Evolutionary conservation across 2,113 vertebrate species (phyloP).

Genomic region (Stegostoma tigrinum): DNA sequence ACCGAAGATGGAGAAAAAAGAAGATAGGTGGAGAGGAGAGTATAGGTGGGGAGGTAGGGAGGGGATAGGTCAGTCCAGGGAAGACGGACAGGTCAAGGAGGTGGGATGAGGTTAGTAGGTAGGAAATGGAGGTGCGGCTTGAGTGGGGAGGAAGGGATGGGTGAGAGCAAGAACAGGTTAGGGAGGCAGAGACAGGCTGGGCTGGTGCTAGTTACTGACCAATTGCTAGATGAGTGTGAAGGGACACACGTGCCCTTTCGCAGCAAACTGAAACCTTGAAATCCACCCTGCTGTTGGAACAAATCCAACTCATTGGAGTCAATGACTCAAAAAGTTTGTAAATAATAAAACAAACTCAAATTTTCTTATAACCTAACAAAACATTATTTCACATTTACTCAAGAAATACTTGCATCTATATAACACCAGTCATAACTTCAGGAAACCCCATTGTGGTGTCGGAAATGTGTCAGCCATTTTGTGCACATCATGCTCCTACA

Average conservation of each 20-base stretch:
- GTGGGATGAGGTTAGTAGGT: no score
- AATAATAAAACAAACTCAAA: background rate
- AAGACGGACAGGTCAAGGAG: no score
- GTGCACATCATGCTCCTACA: background rate
- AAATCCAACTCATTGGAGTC: background rate
- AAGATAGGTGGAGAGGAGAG: no score
- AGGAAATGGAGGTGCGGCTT: no score
- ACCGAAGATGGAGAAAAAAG: no score
- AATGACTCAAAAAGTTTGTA: background rate
- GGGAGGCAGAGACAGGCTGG: no score
- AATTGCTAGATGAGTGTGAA: background rate
- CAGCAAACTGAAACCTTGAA: background rate
- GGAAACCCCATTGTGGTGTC: background rate
- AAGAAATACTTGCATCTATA: background rate
- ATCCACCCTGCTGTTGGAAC: background rate
- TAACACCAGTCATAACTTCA: background rate
- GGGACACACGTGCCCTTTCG: background rate
- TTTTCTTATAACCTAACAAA: background rate
- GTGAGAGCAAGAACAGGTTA: no score
- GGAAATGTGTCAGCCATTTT: background rate
- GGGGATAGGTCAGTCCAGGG: no score
- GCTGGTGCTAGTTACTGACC: background rate
- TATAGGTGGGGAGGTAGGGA: no score
- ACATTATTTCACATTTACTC: background rate
- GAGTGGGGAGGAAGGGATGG: no score